phyloP scores from a whole-genome alignment of 2,888 invertebrate genomes.

The Chymomyza amoena region DNA sequence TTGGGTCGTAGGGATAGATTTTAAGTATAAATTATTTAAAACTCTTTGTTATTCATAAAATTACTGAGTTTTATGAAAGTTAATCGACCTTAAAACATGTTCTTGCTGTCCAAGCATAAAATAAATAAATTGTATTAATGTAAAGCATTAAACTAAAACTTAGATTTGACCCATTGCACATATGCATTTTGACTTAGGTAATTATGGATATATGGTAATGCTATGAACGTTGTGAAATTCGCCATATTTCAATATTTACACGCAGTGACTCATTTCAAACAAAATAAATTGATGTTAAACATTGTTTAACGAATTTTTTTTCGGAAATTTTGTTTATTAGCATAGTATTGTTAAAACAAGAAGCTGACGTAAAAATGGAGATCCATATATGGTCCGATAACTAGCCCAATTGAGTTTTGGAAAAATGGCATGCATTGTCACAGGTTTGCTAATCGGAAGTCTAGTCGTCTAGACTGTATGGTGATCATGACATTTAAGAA shows the following conservation, averaged over 20 bases:
- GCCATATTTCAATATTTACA: background rate
- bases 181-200: too few species aligned
- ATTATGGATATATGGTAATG: background rate
- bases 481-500: slow-evolving; percentile 8
- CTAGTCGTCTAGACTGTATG: slow-evolving; percentile 56
- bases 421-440: slow-evolving; percentile 25
- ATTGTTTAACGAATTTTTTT: slow-evolving; percentile 36
- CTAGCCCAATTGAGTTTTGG: slow-evolving; percentile 28
- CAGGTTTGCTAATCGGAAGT: slow-evolving; percentile 48
- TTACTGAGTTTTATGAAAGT: too few species aligned
- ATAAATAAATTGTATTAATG: too few species aligned
- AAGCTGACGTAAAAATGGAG: slow-evolving; percentile 12
- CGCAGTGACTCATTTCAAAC: slow-evolving; percentile 1
- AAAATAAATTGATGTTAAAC: slow-evolving; percentile 21
- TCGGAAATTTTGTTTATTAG: slow-evolving; percentile 57
- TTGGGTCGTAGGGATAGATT: too few species aligned
- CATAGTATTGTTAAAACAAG: slow-evolving; percentile 45
- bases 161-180: too few species aligned
- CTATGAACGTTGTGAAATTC: background rate
- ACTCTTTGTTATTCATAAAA: too few species aligned
- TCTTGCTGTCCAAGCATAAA: too few species aligned
- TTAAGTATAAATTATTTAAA: too few species aligned
- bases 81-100: too few species aligned
- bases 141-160: too few species aligned
- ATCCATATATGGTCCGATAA: slow-evolving; percentile 22